phyloP scores from a whole-genome alignment of 2,888 invertebrate species.

The Cyrtodaria siliqua region DNA sequence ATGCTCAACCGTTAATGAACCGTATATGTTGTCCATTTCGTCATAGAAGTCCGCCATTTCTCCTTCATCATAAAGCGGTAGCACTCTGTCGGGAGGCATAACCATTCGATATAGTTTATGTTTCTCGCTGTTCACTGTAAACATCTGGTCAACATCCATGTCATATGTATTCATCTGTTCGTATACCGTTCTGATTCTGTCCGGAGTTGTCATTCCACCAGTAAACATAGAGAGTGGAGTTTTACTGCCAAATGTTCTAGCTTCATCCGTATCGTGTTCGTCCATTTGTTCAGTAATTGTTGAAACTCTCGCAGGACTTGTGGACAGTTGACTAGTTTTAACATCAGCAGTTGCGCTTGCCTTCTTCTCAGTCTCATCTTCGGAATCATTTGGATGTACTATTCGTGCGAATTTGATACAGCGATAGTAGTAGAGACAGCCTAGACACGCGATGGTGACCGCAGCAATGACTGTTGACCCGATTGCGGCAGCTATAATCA shows the following conservation, averaged over 20 bases:
- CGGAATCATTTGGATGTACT: neutral
- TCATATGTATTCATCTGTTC: neutral
- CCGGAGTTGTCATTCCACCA: neutral
- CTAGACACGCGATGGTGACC: neutral
- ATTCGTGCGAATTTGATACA: slow-evolving; percentile 1
- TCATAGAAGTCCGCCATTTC: neutral
- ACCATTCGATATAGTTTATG: neutral
- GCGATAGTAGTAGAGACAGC: slow-evolving; percentile 1
- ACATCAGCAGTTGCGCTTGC: neutral
- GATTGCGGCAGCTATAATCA: neutral
- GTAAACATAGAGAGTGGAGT: neutral
- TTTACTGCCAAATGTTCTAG: neutral
- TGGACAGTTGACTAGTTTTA: neutral
- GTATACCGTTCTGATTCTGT: neutral
- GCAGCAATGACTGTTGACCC: neutral
- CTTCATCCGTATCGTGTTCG: neutral
- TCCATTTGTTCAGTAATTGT: neutral
- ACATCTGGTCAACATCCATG: neutral
- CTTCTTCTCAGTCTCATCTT: neutral
- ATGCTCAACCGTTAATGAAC: neutral
- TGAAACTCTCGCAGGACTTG: neutral
- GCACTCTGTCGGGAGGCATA: neutral
- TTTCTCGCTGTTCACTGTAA: neutral
- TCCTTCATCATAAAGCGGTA: neutral
- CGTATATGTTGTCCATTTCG: neutral